These are phyloP conservation scores for Emydocephalus ijimae DNA, from an alignment of 2,113 vertebrate genomes.

Conservation along the genomic window DNA sequence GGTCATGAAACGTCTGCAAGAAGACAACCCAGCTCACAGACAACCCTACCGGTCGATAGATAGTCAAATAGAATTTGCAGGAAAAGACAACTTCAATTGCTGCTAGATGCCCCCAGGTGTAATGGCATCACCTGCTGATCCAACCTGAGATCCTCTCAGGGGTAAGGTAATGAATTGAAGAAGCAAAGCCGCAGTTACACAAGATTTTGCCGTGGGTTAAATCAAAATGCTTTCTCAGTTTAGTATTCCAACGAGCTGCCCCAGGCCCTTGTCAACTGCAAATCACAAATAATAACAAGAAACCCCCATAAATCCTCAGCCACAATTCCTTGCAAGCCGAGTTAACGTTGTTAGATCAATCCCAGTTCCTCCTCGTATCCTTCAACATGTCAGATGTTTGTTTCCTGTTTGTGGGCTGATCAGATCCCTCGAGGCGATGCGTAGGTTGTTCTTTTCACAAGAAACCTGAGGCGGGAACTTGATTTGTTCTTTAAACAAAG, in stretches of 20 bases:
- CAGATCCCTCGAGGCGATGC: not conserved
- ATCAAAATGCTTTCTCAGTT: no score
- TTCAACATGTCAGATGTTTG: not conserved
- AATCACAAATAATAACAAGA: no score
- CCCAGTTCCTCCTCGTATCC: not conserved
- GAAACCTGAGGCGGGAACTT: not conserved
- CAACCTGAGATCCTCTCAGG: no score
- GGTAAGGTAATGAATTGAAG: no score
- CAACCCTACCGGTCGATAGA: no score
- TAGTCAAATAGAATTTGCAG: not conserved
- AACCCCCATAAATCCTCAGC: no score
- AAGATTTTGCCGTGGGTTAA: no score
- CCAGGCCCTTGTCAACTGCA: no score
- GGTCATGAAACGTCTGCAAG: not conserved
- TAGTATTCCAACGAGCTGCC: no score
- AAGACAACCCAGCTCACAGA: not conserved
- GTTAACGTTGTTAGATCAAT: not conserved
- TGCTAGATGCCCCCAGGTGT: not conserved
- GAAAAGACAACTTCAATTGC: not conserved
- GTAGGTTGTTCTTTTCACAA: not conserved
- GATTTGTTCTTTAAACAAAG: not conserved
- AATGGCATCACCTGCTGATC: no score
- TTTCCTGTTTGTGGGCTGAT: not conserved
- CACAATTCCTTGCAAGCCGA: no score
- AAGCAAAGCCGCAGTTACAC: no score